Evolutionary conservation across 2,888 invertebrate species (phyloP).

Genomic region (Dicyrtomina minuta): DNA sequence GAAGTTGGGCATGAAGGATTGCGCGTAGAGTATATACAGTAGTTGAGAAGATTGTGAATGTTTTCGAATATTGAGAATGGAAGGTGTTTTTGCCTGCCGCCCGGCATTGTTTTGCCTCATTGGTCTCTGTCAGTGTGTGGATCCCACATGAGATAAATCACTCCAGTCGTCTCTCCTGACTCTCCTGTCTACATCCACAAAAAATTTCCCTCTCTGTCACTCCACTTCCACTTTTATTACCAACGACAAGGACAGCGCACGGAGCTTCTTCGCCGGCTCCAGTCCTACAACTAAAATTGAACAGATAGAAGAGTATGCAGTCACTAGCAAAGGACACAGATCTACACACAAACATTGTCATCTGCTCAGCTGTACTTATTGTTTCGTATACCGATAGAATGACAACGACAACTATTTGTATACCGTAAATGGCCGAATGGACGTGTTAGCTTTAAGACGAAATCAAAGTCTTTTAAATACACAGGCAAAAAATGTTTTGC

Average conservation of each 20-base stretch:
- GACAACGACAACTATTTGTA: too few relatives aligned
- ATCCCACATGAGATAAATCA: constrained; percentile 45
- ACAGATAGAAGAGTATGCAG: too few relatives aligned
- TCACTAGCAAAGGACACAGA: not conserved
- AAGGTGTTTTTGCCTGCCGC: constrained; percentile 38
- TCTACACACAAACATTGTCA: too few relatives aligned
- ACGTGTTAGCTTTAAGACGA: too few relatives aligned
- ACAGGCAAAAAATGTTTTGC: too few relatives aligned
- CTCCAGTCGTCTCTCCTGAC: constrained; percentile 23
- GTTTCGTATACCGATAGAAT: too few relatives aligned
- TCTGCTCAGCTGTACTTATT: too few relatives aligned
- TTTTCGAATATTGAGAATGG: not conserved
- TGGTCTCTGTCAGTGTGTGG: constrained; percentile 45
- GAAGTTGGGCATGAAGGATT: constrained; percentile 27
- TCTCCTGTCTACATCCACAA: constrained; percentile 19
- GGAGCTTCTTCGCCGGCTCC: not conserved
- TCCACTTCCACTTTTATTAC: not conserved
- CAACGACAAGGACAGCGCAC: not conserved
- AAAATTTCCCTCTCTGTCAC: constrained; percentile 27
- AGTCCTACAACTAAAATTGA: too few relatives aligned
- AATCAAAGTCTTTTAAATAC: too few relatives aligned
- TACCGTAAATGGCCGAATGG: too few relatives aligned
- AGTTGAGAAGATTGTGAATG: too few relatives aligned
- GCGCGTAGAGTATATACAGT: constrained; percentile 8
- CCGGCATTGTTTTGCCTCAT: constrained; percentile 48